A percentile compares a stretch with the other conserved stretches of the same genome.
Evolutionary conservation across 2,113 vertebrate species (phyloP).

Genomic region (Pelmatolapia mariae): DNA sequence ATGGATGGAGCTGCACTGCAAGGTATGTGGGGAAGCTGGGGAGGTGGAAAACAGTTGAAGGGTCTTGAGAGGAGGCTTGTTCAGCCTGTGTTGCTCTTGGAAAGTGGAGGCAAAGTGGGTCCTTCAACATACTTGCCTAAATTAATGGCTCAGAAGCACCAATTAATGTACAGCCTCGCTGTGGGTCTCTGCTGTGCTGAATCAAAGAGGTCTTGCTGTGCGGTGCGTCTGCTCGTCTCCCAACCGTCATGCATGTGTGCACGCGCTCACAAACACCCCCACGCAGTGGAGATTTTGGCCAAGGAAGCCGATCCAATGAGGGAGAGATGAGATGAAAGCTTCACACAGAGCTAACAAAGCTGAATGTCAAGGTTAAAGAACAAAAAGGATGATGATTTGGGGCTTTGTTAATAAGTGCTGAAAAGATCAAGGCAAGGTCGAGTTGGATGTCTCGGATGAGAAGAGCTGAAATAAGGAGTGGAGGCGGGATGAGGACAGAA

Average conservation of each 20-base stretch:
- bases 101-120: slow-evolving; percentile 39
- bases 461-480: slow-evolving; percentile 6
- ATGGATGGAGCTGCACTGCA: neutral
- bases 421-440: slow-evolving; percentile 25
- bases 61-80: slow-evolving; percentile 22
- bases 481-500: neutral
- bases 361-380: slow-evolving; percentile 57
- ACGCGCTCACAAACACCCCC: neutral
- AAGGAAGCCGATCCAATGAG: slow-evolving; percentile 33
- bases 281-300: slow-evolving; percentile 21
- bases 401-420: neutral
- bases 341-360: slow-evolving; percentile 22
- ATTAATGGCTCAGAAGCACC: slow-evolving; percentile 57
- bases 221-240: slow-evolving; percentile 52
- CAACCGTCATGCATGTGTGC: slow-evolving; percentile 2
- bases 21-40: neutral
- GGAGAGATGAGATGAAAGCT: slow-evolving; percentile 43
- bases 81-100: slow-evolving; percentile 23
- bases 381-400: slow-evolving; percentile 29
- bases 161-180: slow-evolving; percentile 60
- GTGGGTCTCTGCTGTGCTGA: slow-evolving; percentile 37
- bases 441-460: neutral
- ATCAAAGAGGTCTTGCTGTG: slow-evolving; percentile 61
- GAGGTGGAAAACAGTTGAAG: slow-evolving; percentile 14
- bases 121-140: slow-evolving; percentile 44